Conservation (phyloP, 2,888 invertebrate genomes). For the Cephus pulcher region DNA sequence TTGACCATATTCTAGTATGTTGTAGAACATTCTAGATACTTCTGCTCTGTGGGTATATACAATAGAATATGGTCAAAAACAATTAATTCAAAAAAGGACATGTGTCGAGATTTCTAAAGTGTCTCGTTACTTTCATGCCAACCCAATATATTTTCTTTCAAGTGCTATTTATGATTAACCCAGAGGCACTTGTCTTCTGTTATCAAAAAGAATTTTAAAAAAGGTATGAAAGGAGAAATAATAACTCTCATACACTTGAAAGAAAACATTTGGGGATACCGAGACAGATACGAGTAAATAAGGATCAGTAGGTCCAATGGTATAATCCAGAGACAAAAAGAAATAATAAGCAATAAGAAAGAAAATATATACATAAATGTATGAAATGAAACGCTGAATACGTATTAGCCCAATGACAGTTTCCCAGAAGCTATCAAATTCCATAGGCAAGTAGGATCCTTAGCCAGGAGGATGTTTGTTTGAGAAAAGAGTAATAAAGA, state of each 20-base stretch:
- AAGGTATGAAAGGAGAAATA: not conserved
- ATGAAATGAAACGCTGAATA: not conserved
- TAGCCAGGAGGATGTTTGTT: constrained; percentile 8
- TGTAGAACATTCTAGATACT: not conserved
- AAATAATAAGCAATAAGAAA: not conserved
- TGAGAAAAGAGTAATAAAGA: constrained; percentile 16
- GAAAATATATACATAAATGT: not conserved
- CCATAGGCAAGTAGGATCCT: not conserved
- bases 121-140: too few species aligned
- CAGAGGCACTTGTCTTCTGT: not conserved
- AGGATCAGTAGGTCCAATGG: not conserved
- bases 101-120: too few species aligned
- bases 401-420: not conserved
- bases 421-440: not conserved
- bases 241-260: not conserved
- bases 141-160: not conserved
- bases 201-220: not conserved
- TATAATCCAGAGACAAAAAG: not conserved
- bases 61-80: too few species aligned
- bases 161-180: not conserved
- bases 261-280: not conserved
- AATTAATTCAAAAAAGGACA: too few species aligned
- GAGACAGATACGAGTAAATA: not conserved
- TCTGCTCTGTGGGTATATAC: too few species aligned
- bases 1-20: too few species aligned